These are phyloP conservation scores for Remorina albescens DNA, from an alignment of 2,797 vertebrate species.

Conservation along the genomic window DNA sequence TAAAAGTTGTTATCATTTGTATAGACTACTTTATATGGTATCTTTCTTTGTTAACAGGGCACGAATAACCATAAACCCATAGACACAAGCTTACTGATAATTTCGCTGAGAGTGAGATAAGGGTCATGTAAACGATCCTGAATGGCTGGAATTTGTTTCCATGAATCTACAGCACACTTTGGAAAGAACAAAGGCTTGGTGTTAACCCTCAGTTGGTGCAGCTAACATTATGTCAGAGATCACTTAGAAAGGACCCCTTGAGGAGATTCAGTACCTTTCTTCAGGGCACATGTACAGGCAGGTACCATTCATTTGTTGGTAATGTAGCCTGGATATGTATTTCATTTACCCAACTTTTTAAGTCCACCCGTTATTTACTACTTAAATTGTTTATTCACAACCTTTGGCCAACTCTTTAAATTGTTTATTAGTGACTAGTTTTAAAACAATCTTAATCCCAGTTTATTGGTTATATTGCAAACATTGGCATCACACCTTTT, in stretches of 20 bases:
- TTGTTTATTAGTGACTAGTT: too few relatives aligned
- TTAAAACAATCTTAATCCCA: too few relatives aligned
- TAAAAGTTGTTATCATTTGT: constrained; percentile 39
- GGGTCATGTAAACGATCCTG: constrained; percentile 32
- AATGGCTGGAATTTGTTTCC: constrained; percentile 37
- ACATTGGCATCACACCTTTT: too few relatives aligned
- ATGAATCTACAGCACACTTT: constrained; percentile 3
- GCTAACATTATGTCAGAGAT: neutral
- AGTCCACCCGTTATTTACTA: too few relatives aligned
- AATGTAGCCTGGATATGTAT: neutral
- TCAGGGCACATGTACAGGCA: neutral
- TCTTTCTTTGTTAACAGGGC: constrained; percentile 50
- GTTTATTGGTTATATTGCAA: too few relatives aligned
- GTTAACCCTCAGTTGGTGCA: neutral
- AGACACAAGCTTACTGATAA: constrained; percentile 38
- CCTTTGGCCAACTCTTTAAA: neutral
- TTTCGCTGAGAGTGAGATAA: constrained; percentile 37
- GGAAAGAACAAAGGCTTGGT: constrained; percentile 10
- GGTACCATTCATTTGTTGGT: neutral
- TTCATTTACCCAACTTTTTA: neutral
- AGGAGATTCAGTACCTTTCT: neutral
- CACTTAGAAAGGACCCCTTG: neutral
- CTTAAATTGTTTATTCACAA: neutral
- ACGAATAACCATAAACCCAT: constrained; percentile 26
- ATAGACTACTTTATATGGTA: constrained; percentile 29